Conservation (phyloP, 64 coral and sea anemone species). For the Orbicella faveolata region DNA sequence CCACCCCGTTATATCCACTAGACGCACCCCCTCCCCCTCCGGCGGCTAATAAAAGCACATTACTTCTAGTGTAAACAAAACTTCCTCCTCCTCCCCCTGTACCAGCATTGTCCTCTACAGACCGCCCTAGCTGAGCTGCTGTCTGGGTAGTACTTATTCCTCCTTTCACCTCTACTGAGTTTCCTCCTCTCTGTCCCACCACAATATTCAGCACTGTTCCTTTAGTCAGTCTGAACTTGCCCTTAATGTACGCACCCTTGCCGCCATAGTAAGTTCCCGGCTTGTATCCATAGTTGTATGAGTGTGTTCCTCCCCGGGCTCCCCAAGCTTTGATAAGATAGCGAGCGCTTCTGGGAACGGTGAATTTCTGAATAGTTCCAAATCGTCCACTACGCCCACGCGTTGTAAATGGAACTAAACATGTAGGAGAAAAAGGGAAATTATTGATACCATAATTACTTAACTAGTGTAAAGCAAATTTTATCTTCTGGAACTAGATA, state of each 20-base stretch:
- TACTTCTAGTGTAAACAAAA: constrained; percentile 47
- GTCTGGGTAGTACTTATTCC: constrained; percentile 20
- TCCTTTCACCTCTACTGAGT: constrained; percentile 38
- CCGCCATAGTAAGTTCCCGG: constrained; percentile 57
- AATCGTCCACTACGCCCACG: not conserved
- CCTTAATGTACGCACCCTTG: constrained; percentile 33
- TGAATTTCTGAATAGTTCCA: constrained; percentile 19
- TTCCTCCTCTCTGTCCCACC: constrained; percentile 39
- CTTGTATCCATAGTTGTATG: not conserved
- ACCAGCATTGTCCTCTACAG: constrained; percentile 46
- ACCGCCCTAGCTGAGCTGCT: constrained; percentile 41
- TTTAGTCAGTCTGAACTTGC: not conserved
- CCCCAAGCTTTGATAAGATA: constrained; percentile 47
- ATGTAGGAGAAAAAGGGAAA: not conserved
- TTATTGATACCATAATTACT: not conserved
- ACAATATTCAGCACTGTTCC: constrained; percentile 52
- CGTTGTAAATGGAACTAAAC: not conserved
- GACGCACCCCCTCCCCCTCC: constrained; percentile 64
- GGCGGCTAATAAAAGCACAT: constrained; percentile 15
- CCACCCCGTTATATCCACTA: constrained; percentile 10
- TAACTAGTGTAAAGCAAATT: too few relatives aligned
- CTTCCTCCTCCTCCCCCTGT: constrained; percentile 57
- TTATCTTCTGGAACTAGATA: too few relatives aligned
- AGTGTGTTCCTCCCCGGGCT: constrained; percentile 37
- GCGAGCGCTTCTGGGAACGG: not conserved